Base-by-base conservation (phyloP, 1,140 invertebrate species). In the Zeugodacus cucurbitae region DNA sequence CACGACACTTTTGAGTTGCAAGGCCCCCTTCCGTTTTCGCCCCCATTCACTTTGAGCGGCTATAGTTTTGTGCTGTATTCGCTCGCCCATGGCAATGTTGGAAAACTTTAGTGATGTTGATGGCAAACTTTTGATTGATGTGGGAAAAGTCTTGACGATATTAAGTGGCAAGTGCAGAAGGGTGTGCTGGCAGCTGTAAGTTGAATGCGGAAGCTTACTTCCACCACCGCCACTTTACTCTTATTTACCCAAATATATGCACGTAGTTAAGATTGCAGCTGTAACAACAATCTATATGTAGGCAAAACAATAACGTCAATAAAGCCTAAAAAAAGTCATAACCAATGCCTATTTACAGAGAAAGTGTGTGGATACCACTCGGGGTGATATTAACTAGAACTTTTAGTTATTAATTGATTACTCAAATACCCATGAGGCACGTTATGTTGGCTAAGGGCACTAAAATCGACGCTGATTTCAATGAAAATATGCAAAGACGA, bases 61-160 rank as follows among this genome's bases (percentile, higher is more conserved):
- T 54, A 20, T 17, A 8, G 5, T 48, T 41, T 48, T 29, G 74
- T 74, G 22, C 67, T 26, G 2, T 82, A 10, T 87, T 62, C 58
- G 54, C 48, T 67, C 34, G 87, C 87, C 26, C 34, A 17, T 44
- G 87, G 87, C 58, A 67, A 32, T 87, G 87, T 87, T 87, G 59
- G 59, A 67, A 64, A 87, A 87, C 59, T 87, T 67, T 64, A 67
- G 34, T 87, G 87, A 64, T 62, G 87, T 87, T 87, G 87, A 48
- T 64, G 87, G 58, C 26, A 87, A 87, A 87, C 87, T 87, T 87
- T 87, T 87, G 87, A 87, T 87, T 87, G 87, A 87, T 87, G 87
- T 64, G 62, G 87, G 58, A 87, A 87, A 87, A 58, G 54, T 87
- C 87, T 67, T 87, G 62, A 58, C 58, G 87, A 34, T 87, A 87